phyloP scores from a whole-genome alignment of 1,140 invertebrate genomes.

The Meloidogyne chitwoodi region DNA sequence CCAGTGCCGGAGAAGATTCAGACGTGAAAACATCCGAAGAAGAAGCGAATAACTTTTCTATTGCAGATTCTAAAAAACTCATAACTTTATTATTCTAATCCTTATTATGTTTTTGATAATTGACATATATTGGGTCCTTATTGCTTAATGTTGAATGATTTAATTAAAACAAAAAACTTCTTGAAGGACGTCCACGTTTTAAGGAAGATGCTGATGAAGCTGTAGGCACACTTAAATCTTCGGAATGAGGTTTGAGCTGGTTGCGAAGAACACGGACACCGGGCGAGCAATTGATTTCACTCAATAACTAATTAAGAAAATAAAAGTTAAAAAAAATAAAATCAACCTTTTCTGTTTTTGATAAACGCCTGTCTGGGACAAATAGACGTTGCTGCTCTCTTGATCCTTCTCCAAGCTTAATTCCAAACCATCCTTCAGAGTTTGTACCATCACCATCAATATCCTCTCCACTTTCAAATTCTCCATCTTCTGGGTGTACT shows the following conservation, averaged over 20 bases:
- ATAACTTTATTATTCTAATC: no score
- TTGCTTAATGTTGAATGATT: no score
- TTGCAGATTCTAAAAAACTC: background rate
- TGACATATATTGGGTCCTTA: no score
- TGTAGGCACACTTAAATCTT: background rate
- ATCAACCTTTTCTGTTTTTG: slow-evolving; percentile 29
- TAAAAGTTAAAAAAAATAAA: background rate
- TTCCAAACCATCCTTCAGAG: slow-evolving; percentile 25
- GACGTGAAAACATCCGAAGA: background rate
- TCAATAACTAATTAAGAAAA: slow-evolving; percentile 16
- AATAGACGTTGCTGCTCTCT: slow-evolving; percentile 19
- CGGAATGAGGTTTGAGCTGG: slow-evolving; percentile 9
- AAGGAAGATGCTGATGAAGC: background rate
- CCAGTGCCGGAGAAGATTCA: background rate
- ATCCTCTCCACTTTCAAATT: background rate
- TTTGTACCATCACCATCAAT: slow-evolving; percentile 16
- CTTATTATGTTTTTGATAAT: no score
- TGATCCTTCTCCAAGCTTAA: slow-evolving; percentile 18
- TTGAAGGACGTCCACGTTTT: background rate
- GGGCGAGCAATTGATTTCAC: slow-evolving; percentile 18
- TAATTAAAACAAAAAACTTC: background rate
- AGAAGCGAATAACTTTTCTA: background rate
- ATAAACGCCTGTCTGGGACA: slow-evolving; percentile 14
- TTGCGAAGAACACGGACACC: slow-evolving; percentile 26
- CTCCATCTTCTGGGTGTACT: background rate